Evolutionary conservation across 2,797 vertebrate genomes (phyloP), one percentile per base, ranked within the genome.

Genomic region (Rhinatrema bivittatum): DNA sequence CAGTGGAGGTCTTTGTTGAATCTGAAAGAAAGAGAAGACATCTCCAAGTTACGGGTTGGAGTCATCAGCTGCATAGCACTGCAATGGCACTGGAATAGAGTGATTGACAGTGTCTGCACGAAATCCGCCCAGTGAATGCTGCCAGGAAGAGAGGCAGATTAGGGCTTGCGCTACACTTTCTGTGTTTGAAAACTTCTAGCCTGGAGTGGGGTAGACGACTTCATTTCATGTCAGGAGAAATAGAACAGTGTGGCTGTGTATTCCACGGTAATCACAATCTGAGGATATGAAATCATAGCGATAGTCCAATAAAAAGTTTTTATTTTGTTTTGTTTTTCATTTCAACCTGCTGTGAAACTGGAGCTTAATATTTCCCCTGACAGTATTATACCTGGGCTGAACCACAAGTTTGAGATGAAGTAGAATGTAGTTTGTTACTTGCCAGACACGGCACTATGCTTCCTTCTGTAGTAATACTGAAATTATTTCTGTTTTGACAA

Each of bases 141-240:
- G 56, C 58, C 45, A 66, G 68, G 48, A 62, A 67, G 49, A 60
- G 53, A 40, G 46, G 50, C 68, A 69, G 76, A 75, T 80, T 81
- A 79, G 66, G 62, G 40, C 75, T 78, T 81, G 77, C 76, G 61
- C 73, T 46, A n/a, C n/a, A 49, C 53, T 78, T 74, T 75, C 65
- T 74, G 50, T 64, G 66, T 66, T 78, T 78, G 65, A 66, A 54
- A 72, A 74, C 61, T 46, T 54, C 62, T 22, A 30, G 20, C 39
- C 62, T 60, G 37, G 44, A 79, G 62, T 59, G 47, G n/a, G 66
- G 53, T 60, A 46, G 64, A 56, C 28, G 54, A 62, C 51, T 37
- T 57, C 61, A 70, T 72, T 74, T 44, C 20, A 48, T 7, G 50
- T 70, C 64, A 65, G 68, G 72, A 65, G n/a, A n/a, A n/a, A n/a